phyloP scores from a whole-genome alignment of 2,888 invertebrate species.

The Taenaris catops region DNA sequence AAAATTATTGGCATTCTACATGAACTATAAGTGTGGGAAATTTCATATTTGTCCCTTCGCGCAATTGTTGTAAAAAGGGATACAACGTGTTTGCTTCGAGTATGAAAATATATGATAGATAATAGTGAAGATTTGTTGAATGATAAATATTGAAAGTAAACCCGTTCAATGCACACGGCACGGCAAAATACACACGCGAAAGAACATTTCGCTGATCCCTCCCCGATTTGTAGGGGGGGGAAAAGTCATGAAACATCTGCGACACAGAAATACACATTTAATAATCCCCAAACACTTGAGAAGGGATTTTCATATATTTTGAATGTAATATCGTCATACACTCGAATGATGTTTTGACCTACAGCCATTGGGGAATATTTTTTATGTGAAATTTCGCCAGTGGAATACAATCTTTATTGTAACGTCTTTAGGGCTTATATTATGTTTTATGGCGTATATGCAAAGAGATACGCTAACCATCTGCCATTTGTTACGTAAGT shows the following conservation, averaged over 20 bases:
- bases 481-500: constrained; percentile 26
- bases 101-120: no score
- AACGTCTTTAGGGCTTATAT: constrained; percentile 5
- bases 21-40: no score
- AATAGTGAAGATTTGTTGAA: no score
- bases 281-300: constrained; percentile 31
- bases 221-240: constrained; percentile 11
- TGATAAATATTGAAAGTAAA: constrained; percentile 14
- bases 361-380: constrained; percentile 25
- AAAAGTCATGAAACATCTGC: constrained; percentile 27
- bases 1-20: no score
- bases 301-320: constrained; percentile 28
- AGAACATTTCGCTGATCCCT: constrained; percentile 25
- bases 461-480: constrained; percentile 23
- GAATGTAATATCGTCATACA: constrained; percentile 25
- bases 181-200: constrained; percentile 23
- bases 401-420: constrained; percentile 19
- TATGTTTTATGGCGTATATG: background rate
- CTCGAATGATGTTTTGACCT: constrained; percentile 29
- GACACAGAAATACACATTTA: constrained; percentile 29
- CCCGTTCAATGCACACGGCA: constrained; percentile 15
- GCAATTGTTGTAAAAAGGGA: no score
- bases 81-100: no score
- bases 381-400: constrained; percentile 11
- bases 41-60: no score